Conservation (phyloP, 2,797 vertebrate species). For the Vultur gryphus region DNA sequence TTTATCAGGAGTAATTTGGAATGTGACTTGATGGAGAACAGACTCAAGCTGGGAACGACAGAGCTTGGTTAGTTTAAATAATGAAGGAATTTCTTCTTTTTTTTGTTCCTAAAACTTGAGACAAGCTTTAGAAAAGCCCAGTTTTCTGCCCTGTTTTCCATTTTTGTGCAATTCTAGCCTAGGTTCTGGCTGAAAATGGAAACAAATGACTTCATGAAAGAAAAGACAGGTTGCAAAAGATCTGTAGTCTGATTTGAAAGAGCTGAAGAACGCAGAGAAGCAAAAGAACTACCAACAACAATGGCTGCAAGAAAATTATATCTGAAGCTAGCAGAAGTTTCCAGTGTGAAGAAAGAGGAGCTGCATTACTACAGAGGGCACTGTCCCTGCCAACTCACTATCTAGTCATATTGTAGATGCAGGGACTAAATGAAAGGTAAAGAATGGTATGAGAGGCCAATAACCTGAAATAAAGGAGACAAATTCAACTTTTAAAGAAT, state of each 20-base stretch:
- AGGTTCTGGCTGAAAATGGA: neutral
- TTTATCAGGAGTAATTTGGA: neutral
- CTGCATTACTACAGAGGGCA: neutral
- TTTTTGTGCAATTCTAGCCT: neutral
- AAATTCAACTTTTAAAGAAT: neutral
- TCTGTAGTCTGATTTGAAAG: neutral
- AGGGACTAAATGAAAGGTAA: neutral
- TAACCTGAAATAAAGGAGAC: neutral
- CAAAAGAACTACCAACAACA: neutral
- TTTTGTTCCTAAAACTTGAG: neutral
- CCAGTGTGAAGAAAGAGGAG: neutral
- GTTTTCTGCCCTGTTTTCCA: neutral
- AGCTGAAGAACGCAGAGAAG: neutral
- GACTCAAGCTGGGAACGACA: neutral
- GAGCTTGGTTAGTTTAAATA: slow-evolving; percentile 1
- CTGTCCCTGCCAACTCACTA: neutral
- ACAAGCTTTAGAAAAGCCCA: neutral
- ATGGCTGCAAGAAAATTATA: neutral
- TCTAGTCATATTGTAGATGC: neutral
- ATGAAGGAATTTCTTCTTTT: neutral
- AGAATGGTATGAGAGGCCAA: neutral
- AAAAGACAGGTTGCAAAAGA: neutral
- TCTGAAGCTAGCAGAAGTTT: neutral
- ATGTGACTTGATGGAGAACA: slow-evolving; percentile 2
- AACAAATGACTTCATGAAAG: neutral